Conservation (phyloP, 2,888 invertebrate species). For the Antheraea assamensis region DNA sequence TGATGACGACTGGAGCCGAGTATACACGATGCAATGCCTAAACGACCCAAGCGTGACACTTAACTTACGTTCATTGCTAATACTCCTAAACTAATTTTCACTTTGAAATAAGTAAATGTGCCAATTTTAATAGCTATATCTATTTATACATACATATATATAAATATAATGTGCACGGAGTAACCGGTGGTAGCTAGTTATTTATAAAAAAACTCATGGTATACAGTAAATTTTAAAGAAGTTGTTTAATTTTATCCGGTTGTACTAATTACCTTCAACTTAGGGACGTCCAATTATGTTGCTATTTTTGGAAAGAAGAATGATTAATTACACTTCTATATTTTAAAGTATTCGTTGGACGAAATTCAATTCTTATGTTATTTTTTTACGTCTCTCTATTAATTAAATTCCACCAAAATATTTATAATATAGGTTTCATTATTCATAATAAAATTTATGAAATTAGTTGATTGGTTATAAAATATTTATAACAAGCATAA, state of each 20-base stretch:
- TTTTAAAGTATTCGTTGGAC: background rate
- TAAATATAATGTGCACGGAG: too few relatives aligned
- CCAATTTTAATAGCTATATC: too few relatives aligned
- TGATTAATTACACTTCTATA: background rate
- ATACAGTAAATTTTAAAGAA: slow-evolving; percentile 28
- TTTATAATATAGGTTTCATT: too few relatives aligned
- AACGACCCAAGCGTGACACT: too few relatives aligned
- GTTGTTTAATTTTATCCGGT: slow-evolving; percentile 44
- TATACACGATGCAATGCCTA: too few relatives aligned
- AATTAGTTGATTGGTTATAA: background rate
- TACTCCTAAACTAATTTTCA: too few relatives aligned
- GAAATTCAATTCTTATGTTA: background rate
- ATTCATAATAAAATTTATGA: too few relatives aligned
- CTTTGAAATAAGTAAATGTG: too few relatives aligned
- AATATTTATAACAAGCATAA: background rate
- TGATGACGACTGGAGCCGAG: too few relatives aligned
- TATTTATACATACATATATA: too few relatives aligned
- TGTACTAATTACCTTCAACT: slow-evolving; percentile 49
- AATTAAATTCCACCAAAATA: background rate
- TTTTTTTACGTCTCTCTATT: background rate
- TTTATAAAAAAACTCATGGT: background rate
- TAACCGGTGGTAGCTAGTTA: too few relatives aligned
- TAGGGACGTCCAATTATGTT: slow-evolving; percentile 36
- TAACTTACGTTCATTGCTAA: too few relatives aligned
- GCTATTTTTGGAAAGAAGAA: background rate